Percentiles rank a stretch among this genome's conserved stretches.
These are phyloP conservation scores for Malacosoma neustria DNA, from an alignment of 2,888 invertebrate genomes.

Conservation along the genomic window DNA sequence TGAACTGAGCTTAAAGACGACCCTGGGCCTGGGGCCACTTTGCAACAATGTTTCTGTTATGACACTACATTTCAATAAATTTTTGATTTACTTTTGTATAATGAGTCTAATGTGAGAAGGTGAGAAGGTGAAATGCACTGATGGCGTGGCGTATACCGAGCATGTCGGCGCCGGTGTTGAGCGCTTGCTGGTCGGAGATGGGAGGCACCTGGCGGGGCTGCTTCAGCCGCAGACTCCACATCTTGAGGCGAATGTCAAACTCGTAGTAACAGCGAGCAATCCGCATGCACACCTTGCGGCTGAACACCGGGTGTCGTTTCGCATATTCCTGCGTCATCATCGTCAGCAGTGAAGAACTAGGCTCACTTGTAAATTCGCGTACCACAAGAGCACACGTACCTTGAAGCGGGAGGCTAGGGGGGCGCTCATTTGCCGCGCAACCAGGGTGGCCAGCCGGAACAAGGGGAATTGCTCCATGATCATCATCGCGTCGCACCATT, in stretches of 20 bases:
- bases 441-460: slow-evolving; percentile 31
- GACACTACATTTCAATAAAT: too few relatives aligned
- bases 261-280: slow-evolving; percentile 20
- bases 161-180: slow-evolving; percentile 20
- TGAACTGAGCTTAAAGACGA: too few relatives aligned
- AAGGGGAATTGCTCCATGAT: slow-evolving; percentile 26
- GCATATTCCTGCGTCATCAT: slow-evolving; percentile 24
- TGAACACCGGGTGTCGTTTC: slow-evolving; percentile 22
- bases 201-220: slow-evolving; percentile 20
- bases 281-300: slow-evolving; percentile 21
- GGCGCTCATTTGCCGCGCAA: slow-evolving; percentile 33
- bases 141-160: not conserved
- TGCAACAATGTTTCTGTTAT: too few relatives aligned
- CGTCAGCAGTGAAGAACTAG: too few relatives aligned
- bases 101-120: too few relatives aligned
- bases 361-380: too few relatives aligned
- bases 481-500: slow-evolving; percentile 6
- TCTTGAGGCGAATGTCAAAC: slow-evolving; percentile 24
- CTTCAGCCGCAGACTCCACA: slow-evolving; percentile 19
- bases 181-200: slow-evolving; percentile 19
- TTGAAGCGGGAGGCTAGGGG: slow-evolving; percentile 32
- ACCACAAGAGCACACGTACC: slow-evolving; percentile 11
- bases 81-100: too few relatives aligned
- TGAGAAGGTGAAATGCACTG: too few relatives aligned
- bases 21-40: too few relatives aligned